These are phyloP conservation scores for Pocillopora meandrina DNA, from an alignment of 92 coral and sea anemone genomes.

Conservation along the genomic window DNA sequence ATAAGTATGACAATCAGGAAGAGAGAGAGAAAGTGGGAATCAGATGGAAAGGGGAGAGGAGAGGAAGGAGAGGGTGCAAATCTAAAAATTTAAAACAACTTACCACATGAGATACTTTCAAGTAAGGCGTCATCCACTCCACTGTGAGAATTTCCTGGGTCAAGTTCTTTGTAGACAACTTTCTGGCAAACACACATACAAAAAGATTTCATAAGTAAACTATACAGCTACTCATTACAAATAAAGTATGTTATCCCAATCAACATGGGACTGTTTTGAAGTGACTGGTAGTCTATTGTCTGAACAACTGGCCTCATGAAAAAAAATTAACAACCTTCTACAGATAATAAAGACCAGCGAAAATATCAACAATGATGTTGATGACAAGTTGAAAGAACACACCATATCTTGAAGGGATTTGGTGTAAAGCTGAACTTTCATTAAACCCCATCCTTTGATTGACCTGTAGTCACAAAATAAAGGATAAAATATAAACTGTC, in stretches of 20 bases:
- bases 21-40: neutral
- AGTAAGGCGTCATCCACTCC: constrained; percentile 79
- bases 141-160: constrained; percentile 70
- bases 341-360: too few relatives aligned
- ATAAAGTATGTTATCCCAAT: too few relatives aligned
- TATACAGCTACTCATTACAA: too few relatives aligned
- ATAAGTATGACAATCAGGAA: neutral
- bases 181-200: constrained; percentile 32
- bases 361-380: too few relatives aligned
- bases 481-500: neutral
- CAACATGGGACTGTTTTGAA: too few relatives aligned
- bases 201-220: neutral
- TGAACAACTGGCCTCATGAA: too few relatives aligned
- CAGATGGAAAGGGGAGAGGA: neutral
- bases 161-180: constrained; percentile 67
- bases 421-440: constrained; percentile 79
- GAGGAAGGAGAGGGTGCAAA: neutral
- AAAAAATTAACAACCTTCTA: too few relatives aligned
- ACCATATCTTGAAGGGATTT: constrained; percentile 89
- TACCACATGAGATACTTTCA: constrained; percentile 58
- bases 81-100: neutral
- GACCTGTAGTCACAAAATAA: constrained; percentile 52
- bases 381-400: constrained; percentile 6
- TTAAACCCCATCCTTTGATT: constrained; percentile 94
- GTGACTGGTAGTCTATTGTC: too few relatives aligned